phyloP scores from a whole-genome alignment of 1,140 invertebrate species.

The Lerema accius region DNA sequence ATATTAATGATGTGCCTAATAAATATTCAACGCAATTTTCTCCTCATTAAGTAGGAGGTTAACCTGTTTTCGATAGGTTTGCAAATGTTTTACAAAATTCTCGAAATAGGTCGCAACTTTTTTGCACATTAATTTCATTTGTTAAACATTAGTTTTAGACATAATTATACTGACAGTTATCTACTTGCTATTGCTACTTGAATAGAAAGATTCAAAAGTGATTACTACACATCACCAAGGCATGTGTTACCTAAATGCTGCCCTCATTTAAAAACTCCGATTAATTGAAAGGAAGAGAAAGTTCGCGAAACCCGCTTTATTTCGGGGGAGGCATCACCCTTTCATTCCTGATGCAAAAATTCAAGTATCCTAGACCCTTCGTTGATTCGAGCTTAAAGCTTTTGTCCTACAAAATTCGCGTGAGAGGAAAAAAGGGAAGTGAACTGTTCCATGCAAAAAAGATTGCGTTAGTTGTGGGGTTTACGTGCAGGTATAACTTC shows the following conservation, averaged over 20 bases:
- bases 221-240: neutral
- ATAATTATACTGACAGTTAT: neutral
- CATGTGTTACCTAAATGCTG: neutral
- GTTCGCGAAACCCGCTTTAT: slow-evolving; percentile 14
- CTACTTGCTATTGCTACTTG: no score
- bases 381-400: slow-evolving; percentile 33
- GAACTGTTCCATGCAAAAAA: slow-evolving; percentile 31
- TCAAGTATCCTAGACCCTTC: slow-evolving; percentile 26
- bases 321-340: slow-evolving; percentile 19
- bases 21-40: no score
- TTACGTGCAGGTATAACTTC: slow-evolving; percentile 1
- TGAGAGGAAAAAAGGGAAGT: slow-evolving; percentile 25
- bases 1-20: no score
- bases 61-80: no score
- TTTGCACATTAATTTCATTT: no score
- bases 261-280: neutral
- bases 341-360: slow-evolving; percentile 31
- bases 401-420: slow-evolving; percentile 30
- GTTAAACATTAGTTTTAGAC: no score
- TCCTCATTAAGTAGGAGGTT: no score
- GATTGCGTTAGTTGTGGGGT: slow-evolving; percentile 31
- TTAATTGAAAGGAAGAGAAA: neutral
- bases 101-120: no score
- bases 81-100: no score
- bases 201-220: neutral